Conservation (phyloP, 2,888 invertebrate genomes). For the Cancer borealis region DNA sequence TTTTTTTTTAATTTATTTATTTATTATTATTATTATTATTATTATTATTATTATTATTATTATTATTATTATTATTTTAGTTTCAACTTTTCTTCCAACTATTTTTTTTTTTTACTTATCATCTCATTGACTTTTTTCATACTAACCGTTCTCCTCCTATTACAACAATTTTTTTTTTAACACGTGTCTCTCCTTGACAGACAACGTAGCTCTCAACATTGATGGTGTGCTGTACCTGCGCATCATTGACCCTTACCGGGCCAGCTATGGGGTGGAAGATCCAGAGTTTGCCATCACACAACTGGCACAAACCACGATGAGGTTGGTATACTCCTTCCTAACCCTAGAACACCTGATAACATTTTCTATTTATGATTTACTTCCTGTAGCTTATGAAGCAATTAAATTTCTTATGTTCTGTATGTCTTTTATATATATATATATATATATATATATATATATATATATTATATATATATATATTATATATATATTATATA, state of each 20-base stretch:
- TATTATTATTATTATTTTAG: not conserved
- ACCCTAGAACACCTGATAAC: not conserved
- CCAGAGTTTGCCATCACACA: slow-evolving; percentile 99
- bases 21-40: not conserved
- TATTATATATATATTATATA: too few species aligned
- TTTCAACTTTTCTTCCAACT: not conserved
- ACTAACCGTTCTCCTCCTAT: not conserved
- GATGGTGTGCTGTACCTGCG: slow-evolving; percentile 98
- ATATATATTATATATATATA: too few species aligned
- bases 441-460: too few species aligned
- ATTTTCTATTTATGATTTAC: not conserved
- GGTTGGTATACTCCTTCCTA: slow-evolving; percentile 80
- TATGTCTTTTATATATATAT: too few species aligned
- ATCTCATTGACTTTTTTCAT: not conserved
- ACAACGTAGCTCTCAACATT: slow-evolving; percentile 97
- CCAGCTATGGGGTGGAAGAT: slow-evolving; percentile 99
- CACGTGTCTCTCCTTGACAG: slow-evolving; percentile 81
- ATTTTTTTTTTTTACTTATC: not conserved
- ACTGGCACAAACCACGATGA: slow-evolving; percentile 99
- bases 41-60: not conserved
- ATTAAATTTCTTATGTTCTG: too few species aligned
- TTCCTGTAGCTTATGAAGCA: too few species aligned
- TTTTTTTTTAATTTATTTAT: not conserved
- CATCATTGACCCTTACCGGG: slow-evolving; percentile 95
- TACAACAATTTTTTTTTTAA: not conserved